Percentiles rank a stretch among this genome's conserved stretches.
Conservation (phyloP, 2,797 vertebrate genomes). For the Tinamus major region DNA sequence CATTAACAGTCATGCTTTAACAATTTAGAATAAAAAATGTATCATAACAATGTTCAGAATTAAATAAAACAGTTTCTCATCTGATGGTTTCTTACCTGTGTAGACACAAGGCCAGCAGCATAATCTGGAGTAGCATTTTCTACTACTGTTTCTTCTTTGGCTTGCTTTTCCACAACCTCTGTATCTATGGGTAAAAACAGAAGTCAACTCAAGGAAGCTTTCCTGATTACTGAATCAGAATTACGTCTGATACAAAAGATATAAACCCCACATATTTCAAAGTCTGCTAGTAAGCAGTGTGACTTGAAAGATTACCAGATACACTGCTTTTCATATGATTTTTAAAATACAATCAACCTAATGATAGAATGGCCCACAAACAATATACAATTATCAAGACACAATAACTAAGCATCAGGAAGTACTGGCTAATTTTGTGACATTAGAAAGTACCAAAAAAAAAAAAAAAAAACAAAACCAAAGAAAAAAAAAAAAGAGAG, state of each 20-base stretch:
- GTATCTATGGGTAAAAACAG: constrained; percentile 80
- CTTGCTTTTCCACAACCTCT: constrained; percentile 91
- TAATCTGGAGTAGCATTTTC: constrained; percentile 98
- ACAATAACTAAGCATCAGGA: not conserved
- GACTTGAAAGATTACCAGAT: not conserved
- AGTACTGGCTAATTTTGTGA: not conserved
- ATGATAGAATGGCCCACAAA: not conserved
- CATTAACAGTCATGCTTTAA: not conserved
- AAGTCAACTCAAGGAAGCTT: not conserved
- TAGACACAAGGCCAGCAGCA: constrained; percentile 95
- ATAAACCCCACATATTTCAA: not conserved
- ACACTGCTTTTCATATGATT: not conserved
- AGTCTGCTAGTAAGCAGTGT: not conserved
- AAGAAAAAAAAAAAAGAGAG: no score
- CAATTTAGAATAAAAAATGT: not conserved
- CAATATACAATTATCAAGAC: not conserved
- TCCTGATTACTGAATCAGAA: not conserved
- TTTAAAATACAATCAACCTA: not conserved
- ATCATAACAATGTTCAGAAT: not conserved
- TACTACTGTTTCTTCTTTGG: constrained; percentile 94
- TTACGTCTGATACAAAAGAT: not conserved
- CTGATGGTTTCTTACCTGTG: constrained; percentile 84
- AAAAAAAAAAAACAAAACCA: no score
- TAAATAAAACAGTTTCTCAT: not conserved
- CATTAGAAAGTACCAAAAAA: not conserved